Evolutionary conservation across 2,888 invertebrate species (phyloP), one percentile per base, ranked within the genome.

Genomic region (Apocheima hispidaria): DNA sequence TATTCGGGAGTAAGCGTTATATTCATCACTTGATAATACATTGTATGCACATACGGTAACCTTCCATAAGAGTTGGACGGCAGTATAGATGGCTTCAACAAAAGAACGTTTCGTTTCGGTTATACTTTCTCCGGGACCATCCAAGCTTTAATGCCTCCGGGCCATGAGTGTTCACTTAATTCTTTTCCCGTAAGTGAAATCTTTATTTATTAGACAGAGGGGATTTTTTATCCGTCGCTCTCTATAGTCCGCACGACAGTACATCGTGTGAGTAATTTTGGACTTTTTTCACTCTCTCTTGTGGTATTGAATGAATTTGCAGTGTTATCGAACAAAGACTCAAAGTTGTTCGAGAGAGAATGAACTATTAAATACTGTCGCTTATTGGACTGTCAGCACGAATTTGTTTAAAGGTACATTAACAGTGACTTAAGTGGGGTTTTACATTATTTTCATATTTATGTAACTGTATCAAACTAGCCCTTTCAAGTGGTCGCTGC

Each of bases 121-220:
- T 59, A 66, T 63, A 63, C 64, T 65, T 65, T 41, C 41, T 41
- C 41, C 41, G 69, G 69, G 66, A 65, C 63, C 59, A 59, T 66
- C 60, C 41, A 23, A 58, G 46, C 62, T 64, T 49, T 49, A 53
- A 60, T 60, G 64, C 62, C 66, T 49, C 52, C 26, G 64, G 60
- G 36, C 26, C 43, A 36, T 30, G 38, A 53, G 52, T 44, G 52
- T 40, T 53, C 63, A 50, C 60, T 65, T 62, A 65, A 63, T 69
- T 69, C 64, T 57, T 54, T 61, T 63, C 55, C 60, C 63, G 56
- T 61, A 55, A 68, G 68, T 66, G 64, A 68, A 69, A 68, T 68
- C 61, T 63, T 65, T 66, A 65, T 67, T 67, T 69, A 67, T 69
- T 55, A 63, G 57, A 56, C 65, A 36, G 23, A 50, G 61, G 57